Percentiles rank a stretch among this genome's conserved stretches.
phyloP scores from a whole-genome alignment of 1,140 invertebrate genomes.

The Heliothis subflexa region DNA sequence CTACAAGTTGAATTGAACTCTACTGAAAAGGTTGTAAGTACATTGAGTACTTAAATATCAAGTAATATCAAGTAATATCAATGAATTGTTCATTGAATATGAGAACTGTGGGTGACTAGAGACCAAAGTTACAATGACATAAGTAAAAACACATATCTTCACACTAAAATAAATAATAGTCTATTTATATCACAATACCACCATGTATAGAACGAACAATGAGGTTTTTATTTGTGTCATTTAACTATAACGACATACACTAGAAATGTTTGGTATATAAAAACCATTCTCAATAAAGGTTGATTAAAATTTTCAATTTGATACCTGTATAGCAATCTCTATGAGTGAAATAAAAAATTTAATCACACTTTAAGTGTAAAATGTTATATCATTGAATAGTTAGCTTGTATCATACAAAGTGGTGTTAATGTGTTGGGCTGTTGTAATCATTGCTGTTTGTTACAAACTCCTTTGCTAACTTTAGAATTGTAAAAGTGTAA shows the following conservation, averaged over 20 bases:
- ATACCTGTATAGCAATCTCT: conserved; percentile 31
- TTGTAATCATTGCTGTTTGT: conserved; percentile 63
- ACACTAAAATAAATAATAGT: background rate
- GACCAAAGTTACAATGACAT: conserved; percentile 16
- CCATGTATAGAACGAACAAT: background rate
- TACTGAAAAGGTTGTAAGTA: background rate
- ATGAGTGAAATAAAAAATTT: conserved; percentile 40
- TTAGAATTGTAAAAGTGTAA: conserved; percentile 56
- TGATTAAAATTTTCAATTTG: background rate
- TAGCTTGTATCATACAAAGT: conserved; percentile 50
- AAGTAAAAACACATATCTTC: conserved; percentile 18
- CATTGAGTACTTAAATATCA: background rate
- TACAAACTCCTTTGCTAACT: conserved; percentile 54
- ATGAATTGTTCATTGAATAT: background rate
- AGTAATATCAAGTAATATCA: background rate
- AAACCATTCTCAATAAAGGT: background rate
- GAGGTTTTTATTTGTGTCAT: conserved; percentile 11
- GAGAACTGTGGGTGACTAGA: conserved; percentile 12
- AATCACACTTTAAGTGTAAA: conserved; percentile 48
- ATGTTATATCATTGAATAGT: conserved; percentile 49
- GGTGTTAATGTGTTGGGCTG: conserved; percentile 58
- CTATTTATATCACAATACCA: background rate
- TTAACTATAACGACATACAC: background rate
- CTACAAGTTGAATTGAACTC: background rate
- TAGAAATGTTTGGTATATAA: background rate